Evolutionary conservation across 2,888 invertebrate species (phyloP), one percentile per base, ranked within the genome.

Genomic region (Phaedon cochleariae): DNA sequence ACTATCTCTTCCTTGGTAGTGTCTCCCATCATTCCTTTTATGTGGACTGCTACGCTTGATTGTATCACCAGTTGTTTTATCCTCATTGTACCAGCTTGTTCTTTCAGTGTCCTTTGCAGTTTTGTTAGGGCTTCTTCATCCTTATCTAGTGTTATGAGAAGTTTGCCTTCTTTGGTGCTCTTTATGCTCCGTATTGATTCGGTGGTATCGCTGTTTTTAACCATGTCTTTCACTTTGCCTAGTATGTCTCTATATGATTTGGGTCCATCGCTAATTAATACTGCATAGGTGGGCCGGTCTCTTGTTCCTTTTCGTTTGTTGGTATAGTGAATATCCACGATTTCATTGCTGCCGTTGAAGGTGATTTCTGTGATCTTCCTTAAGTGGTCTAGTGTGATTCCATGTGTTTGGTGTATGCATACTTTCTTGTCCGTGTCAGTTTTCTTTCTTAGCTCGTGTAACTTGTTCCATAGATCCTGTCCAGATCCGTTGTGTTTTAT

Each of bases 191-290:
- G 5, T 4, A 21, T 22, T 53, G 51, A 17, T 22, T 51, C 29
- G 41, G 18, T 51, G 7, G 48, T 48, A 10, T 51, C 22, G 12
- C 34, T 20, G 4, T 9, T 15, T 1, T 37, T 12, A 1, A 62
- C 18, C 9, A 31, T 57, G 7, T 51, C 20, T 18, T 62, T 57
- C 15, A 57, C 62, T 37, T 17, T 57, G 0, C 57, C 41, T 20
- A 62, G 22, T 22, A 57, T 15, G 10, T 57, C 57, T 9, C 15
- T 57, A 20, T 57, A 62, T 29, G 37, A 21, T 2, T 57, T 57
- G 45, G 31, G 18, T 45, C 46, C 61, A 3, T 34, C 55, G 3
- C 37, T 37, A 15, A 62, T 48, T 5, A 62, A 15, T 26, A 37
- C 31, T 3, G 52, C 26, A 29, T 10, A 18, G 21, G 60, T 60